Conservation (phyloP, 37 sponge, comb jelly and placozoan species). For the Mnemiopsis leidyi region DNA sequence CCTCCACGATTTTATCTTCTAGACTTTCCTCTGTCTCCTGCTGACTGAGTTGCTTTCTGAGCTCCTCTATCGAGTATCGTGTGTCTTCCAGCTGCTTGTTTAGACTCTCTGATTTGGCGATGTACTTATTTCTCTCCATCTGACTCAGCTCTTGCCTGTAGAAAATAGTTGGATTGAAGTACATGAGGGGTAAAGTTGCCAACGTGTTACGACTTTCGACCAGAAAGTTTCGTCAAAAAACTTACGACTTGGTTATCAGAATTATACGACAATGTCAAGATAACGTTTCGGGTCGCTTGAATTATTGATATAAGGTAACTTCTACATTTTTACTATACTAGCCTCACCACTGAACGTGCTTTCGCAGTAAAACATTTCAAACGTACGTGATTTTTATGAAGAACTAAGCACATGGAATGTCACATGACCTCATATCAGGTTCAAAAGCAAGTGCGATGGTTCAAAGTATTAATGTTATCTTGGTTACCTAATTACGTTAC, state of each 20-base stretch:
- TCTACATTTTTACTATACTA: no score
- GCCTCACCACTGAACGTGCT: no score
- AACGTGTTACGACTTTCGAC: no score
- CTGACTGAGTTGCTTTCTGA: neutral
- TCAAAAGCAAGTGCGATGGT: no score
- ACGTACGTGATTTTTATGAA: neutral
- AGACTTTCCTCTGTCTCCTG: neutral
- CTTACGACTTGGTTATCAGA: neutral
- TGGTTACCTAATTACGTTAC: no score
- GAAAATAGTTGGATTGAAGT: no score
- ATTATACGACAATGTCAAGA: neutral
- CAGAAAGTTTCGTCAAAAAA: no score
- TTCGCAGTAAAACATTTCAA: no score
- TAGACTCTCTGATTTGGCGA: neutral
- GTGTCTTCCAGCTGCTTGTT: neutral
- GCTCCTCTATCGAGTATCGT: neutral
- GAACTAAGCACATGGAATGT: no score
- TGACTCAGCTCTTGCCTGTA: neutral
- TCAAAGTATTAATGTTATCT: no score
- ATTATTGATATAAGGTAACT: neutral
- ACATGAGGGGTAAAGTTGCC: no score
- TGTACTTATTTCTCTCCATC: neutral
- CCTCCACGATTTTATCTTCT: neutral
- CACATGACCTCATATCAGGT: no score
- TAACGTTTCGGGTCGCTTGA: neutral